Evolutionary conservation across 2,113 vertebrate genomes (phyloP).

Genomic region (Vulpes vulpes): DNA sequence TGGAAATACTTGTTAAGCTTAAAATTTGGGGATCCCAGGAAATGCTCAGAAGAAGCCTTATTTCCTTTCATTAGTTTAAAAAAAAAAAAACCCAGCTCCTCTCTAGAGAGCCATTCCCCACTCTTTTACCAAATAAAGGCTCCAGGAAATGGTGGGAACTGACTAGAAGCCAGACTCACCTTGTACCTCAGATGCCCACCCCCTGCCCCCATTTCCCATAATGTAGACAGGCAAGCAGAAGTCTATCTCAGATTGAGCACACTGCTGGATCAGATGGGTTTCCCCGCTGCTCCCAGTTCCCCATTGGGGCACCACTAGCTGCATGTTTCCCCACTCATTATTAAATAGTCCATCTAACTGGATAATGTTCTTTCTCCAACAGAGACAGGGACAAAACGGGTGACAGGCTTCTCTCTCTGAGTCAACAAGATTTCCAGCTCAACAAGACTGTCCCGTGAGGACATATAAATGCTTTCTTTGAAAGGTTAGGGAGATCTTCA

Average conservation of each 20-base stretch:
- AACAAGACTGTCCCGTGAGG: not conserved
- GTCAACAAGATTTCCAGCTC: not conserved
- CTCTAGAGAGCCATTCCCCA: not conserved
- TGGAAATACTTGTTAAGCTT: not conserved
- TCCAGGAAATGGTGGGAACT: not conserved
- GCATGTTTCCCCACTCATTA: not conserved
- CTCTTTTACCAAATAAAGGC: not conserved
- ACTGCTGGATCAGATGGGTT: not conserved
- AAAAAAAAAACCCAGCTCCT: no score
- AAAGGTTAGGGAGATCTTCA: not conserved
- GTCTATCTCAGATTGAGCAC: no score
- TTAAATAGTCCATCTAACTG: not conserved
- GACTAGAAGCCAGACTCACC: not conserved
- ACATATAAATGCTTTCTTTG: not conserved
- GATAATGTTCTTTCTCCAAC: not conserved
- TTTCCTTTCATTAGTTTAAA: not conserved
- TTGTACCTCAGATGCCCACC: not conserved
- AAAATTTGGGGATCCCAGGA: not conserved
- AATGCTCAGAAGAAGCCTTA: not conserved
- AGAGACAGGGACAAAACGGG: not conserved
- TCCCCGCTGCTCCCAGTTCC: not conserved
- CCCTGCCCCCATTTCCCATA: not conserved
- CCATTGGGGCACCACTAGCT: not conserved
- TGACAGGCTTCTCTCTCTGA: not conserved
- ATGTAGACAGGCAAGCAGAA: not conserved